These are phyloP conservation scores for Perdita meconis DNA, from an alignment of 2,888 invertebrate genomes.

Conservation along the genomic window DNA sequence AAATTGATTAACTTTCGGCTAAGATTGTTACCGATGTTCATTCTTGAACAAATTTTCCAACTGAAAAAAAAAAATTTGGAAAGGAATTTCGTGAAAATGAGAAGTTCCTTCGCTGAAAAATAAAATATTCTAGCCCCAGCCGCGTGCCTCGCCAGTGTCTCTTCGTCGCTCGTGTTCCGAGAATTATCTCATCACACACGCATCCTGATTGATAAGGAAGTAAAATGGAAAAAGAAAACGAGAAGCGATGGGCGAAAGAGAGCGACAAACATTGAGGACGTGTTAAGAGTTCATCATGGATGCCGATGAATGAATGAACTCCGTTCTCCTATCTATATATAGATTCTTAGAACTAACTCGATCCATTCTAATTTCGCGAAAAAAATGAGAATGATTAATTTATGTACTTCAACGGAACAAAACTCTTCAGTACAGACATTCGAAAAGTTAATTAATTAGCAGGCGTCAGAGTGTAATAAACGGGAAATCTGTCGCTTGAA, in stretches of 20 bases:
- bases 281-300: conserved; percentile 68
- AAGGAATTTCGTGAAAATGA: background rate
- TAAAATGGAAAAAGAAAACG: conserved; percentile 41
- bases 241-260: conserved; percentile 28
- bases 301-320: conserved; percentile 57
- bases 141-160: conserved; percentile 18
- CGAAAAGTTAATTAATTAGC: too few relatives aligned
- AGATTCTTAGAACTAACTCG: conserved; percentile 24
- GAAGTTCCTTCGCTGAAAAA: background rate
- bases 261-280: conserved; percentile 47
- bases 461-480: too few relatives aligned
- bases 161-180: conserved; percentile 42
- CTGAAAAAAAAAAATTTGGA: too few relatives aligned
- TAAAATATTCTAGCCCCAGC: conserved; percentile 42
- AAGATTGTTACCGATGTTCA: too few relatives aligned
- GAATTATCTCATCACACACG: conserved; percentile 69
- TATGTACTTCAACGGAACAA: too few relatives aligned
- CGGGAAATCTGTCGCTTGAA: too few relatives aligned
- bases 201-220: conserved; percentile 70
- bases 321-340: conserved; percentile 23
- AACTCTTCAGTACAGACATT: too few relatives aligned
- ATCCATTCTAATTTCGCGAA: conserved; percentile 22
- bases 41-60: too few relatives aligned
- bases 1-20: too few relatives aligned
- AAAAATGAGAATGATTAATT: too few relatives aligned